These are phyloP conservation scores for Microcebus tavaratra DNA, from an alignment of 2,113 vertebrate species.

Conservation along the genomic window DNA sequence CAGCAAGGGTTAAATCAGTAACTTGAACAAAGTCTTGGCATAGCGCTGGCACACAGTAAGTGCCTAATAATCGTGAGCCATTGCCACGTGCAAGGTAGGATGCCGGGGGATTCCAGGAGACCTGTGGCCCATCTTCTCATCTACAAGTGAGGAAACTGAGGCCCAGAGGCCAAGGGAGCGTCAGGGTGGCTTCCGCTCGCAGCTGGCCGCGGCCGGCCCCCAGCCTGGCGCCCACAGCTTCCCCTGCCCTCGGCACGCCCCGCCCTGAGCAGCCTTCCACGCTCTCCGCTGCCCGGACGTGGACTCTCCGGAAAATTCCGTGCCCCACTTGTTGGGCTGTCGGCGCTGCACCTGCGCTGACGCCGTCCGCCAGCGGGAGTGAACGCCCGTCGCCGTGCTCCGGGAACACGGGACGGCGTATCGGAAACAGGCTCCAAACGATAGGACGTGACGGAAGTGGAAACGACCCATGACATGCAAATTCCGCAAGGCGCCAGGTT, in stretches of 20 bases:
- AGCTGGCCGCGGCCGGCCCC: too few relatives aligned
- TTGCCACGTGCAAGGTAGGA: rapidly evolving
- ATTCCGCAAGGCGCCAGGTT: background rate
- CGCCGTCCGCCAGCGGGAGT: background rate
- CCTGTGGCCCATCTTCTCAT: background rate
- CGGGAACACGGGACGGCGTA: rapidly evolving
- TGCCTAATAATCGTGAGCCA: background rate
- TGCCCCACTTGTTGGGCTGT: background rate
- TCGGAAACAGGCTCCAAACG: background rate
- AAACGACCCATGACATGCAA: background rate
- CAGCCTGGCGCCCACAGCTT: rapidly evolving
- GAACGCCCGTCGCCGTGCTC: rapidly evolving
- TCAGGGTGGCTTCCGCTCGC: rapidly evolving
- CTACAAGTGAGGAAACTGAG: background rate
- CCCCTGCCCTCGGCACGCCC: rapidly evolving
- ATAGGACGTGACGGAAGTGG: background rate
- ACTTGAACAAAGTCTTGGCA: background rate
- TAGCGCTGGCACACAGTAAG: background rate
- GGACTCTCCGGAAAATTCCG: rapidly evolving
- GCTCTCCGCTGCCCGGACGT: rapidly evolving
- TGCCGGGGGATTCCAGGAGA: rapidly evolving
- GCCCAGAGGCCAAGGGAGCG: background rate
- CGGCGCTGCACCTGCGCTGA: rapidly evolving
- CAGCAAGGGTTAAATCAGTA: background rate
- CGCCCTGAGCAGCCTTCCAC: rapidly evolving